Evolutionary conservation across 2,113 vertebrate genomes (phyloP).

Genomic region (Apaloderma vittatum): DNA sequence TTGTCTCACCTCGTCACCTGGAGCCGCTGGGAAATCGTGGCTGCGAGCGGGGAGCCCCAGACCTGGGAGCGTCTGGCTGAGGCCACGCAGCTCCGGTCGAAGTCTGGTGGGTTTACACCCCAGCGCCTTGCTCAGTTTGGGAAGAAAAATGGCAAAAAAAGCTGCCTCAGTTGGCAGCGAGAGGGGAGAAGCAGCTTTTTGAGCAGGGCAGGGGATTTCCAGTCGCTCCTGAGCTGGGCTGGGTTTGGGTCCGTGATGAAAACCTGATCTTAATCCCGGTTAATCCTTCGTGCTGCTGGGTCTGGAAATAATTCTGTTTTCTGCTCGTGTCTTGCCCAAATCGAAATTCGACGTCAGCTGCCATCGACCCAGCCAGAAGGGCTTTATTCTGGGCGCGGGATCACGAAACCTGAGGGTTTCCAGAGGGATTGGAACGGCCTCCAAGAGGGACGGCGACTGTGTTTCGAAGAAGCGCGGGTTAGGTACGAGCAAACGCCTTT

Average conservation of each 20-base stretch:
- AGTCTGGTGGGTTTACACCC: fast-evolving
- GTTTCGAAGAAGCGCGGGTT: fast-evolving
- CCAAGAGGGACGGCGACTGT: fast-evolving
- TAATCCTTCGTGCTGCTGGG: neutral
- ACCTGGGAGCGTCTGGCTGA: neutral
- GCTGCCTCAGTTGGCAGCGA: fast-evolving
- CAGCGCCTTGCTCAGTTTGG: neutral
- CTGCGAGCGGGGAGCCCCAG: neutral
- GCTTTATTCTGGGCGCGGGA: neutral
- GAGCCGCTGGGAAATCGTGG: neutral
- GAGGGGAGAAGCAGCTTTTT: neutral
- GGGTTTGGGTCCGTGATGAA: neutral
- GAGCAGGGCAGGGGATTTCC: neutral
- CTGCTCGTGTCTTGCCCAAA: fast-evolving
- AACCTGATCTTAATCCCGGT: neutral
- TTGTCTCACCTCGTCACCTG: no score
- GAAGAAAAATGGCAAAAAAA: neutral
- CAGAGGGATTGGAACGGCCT: neutral
- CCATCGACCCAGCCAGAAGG: fast-evolving
- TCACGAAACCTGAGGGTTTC: neutral
- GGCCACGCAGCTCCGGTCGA: fast-evolving
- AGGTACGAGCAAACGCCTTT: neutral
- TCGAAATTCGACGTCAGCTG: neutral
- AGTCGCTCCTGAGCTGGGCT: neutral
- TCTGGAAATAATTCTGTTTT: neutral